phyloP scores from a whole-genome alignment of 2,797 vertebrate genomes.

The Rhodeus uyekii region DNA sequence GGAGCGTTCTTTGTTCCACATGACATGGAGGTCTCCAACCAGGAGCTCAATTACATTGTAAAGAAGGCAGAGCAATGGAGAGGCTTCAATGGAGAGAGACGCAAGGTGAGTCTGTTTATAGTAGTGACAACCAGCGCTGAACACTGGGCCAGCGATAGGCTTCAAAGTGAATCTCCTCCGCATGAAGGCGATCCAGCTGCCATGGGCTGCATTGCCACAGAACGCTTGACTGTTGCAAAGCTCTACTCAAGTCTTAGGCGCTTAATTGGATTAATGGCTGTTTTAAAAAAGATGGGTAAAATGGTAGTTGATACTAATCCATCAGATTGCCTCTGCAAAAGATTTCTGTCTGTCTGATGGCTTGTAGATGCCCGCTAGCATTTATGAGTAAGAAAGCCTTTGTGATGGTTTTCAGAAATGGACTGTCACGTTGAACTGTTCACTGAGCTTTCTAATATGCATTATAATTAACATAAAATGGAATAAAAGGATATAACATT shows the following conservation, averaged over 20 bases:
- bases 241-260: conserved; percentile 45
- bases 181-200: background rate
- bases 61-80: conserved; percentile 92
- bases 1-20: conserved; percentile 83
- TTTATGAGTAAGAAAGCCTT: conserved; percentile 26
- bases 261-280: conserved; percentile 62
- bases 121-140: background rate
- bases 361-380: conserved; percentile 43
- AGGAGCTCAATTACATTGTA: conserved; percentile 89
- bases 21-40: conserved; percentile 90
- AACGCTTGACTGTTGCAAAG: conserved; percentile 14
- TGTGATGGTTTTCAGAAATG: conserved; percentile 34
- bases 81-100: conserved; percentile 86
- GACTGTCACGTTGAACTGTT: conserved; percentile 38
- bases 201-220: conserved; percentile 9
- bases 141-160: background rate
- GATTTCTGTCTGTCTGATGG: conserved; percentile 50
- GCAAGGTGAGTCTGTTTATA: conserved; percentile 78
- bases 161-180: background rate
- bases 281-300: conserved; percentile 56
- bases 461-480: conserved; percentile 33
- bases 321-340: conserved; percentile 56
- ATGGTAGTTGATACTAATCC: conserved; percentile 57
- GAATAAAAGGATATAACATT: conserved; percentile 57
- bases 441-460: conserved; percentile 26